Evolutionary conservation across 2,888 invertebrate genomes (phyloP), one percentile per base, ranked within the genome.

Genomic region (Papilio demoleus): DNA sequence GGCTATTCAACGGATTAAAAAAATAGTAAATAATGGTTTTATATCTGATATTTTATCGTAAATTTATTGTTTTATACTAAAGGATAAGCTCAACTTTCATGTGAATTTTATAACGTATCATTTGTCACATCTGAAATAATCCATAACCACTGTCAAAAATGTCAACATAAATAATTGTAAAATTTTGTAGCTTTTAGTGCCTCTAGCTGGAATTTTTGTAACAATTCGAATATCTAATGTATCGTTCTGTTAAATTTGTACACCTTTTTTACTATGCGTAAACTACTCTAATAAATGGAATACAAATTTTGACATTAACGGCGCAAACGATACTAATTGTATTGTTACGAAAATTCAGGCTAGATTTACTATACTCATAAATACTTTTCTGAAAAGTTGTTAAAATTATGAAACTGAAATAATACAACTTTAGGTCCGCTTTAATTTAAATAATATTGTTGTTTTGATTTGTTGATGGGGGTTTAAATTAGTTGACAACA

Each of bases 311-410:
- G n/a, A n/a, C n/a, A n/a, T n/a, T n/a, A n/a, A n/a, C n/a, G n/a
- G n/a, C n/a, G n/a, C n/a, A n/a, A n/a, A n/a, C n/a, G n/a, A n/a
- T n/a, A n/a, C n/a, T n/a, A n/a, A n/a, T n/a, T n/a, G n/a, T n/a
- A n/a, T n/a, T n/a, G n/a, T n/a, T n/a, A n/a, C n/a, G n/a, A n/a
- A n/a, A n/a, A n/a, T n/a, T n/a, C n/a, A n/a, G n/a, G n/a, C n/a
- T n/a, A n/a, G n/a, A n/a, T n/a, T n/a, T n/a, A n/a, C n/a, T n/a
- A n/a, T n/a, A 31, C 1, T 62, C 62, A 61, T 69, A 69, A 70
- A 67, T 70, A 64, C 67, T 34, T 53, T 68, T 68, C 65, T 63
- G 72, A 63, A 71, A 70, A 74, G 70, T 71, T 73, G 70, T 68
- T 68, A 65, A 68, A 71, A 72, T 70, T 66, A 47, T 64, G 38